Conservation (phyloP, 2,113 vertebrate genomes). For the Redunca redunca region DNA sequence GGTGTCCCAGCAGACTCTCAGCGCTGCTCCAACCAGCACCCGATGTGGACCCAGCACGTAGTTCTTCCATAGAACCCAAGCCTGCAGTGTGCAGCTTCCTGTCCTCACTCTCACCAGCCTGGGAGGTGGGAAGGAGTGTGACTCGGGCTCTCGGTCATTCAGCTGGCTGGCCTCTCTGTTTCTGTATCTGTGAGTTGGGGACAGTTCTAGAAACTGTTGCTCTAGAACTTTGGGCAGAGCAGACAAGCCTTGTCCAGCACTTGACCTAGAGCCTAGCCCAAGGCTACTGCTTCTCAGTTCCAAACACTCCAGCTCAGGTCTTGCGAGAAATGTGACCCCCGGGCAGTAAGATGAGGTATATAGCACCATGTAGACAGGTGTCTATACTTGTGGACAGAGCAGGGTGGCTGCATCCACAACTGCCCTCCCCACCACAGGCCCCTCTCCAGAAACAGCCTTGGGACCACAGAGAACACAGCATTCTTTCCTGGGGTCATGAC, state of each 20-base stretch:
- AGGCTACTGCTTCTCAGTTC: background rate
- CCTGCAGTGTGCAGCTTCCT: background rate
- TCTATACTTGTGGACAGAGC: background rate
- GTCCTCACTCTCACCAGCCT: background rate
- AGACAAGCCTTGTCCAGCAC: fast-evolving
- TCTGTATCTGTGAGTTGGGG: background rate
- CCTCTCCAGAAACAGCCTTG: background rate
- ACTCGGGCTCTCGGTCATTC: background rate
- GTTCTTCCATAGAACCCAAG: background rate
- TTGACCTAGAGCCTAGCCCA: background rate
- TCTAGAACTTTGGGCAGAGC: background rate
- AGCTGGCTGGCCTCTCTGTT: background rate
- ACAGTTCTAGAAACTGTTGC: background rate
- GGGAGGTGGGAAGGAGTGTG: background rate
- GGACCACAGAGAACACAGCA: background rate
- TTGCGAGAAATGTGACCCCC: background rate
- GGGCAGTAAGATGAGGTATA: background rate
- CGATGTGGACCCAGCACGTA: fast-evolving
- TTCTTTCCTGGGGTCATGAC: background rate
- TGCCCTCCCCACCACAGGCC: fast-evolving
- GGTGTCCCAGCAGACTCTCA: background rate
- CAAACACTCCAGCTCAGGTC: background rate
- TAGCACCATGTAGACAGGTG: background rate
- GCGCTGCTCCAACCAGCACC: fast-evolving
- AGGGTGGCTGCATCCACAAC: fast-evolving